These are phyloP conservation scores for Drosophila sechellia DNA, from an alignment of 1,140 invertebrate genomes.

Conservation along the genomic window DNA sequence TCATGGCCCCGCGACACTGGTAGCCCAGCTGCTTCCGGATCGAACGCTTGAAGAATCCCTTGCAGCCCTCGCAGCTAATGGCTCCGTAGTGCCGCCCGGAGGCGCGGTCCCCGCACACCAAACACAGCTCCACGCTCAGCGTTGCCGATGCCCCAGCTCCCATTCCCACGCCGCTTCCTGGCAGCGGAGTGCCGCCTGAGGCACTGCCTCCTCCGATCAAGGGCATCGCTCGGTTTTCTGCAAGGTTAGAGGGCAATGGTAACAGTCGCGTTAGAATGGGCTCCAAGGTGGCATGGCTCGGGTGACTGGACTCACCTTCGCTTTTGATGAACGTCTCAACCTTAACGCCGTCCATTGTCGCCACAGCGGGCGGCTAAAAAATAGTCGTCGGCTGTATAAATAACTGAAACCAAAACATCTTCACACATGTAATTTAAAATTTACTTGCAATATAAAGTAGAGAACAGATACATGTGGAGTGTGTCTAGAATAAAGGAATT, in stretches of 20 bases:
- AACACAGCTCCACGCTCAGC: slow-evolving; percentile 91
- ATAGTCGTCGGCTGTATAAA: slow-evolving; percentile 5
- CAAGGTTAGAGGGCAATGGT: slow-evolving; percentile 41
- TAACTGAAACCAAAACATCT: background rate
- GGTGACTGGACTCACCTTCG: slow-evolving; percentile 61
- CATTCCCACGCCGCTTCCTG: slow-evolving; percentile 44
- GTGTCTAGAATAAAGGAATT: too few species aligned
- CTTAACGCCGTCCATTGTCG: slow-evolving; percentile 58
- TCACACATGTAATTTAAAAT: background rate
- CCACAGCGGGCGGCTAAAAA: slow-evolving; percentile 1
- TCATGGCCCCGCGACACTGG: slow-evolving; percentile 96
- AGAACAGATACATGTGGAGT: too few species aligned
- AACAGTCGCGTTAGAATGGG: slow-evolving; percentile 8
- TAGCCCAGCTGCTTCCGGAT: slow-evolving; percentile 98
- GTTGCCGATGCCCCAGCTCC: slow-evolving; percentile 56
- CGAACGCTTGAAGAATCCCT: slow-evolving; percentile 96
- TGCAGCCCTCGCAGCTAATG: slow-evolving; percentile 96
- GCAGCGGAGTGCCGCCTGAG: slow-evolving; percentile 40
- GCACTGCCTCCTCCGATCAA: slow-evolving; percentile 40
- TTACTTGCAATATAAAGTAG: too few species aligned
- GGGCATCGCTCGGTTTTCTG: slow-evolving; percentile 60
- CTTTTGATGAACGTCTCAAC: slow-evolving; percentile 77
- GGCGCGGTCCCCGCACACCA: slow-evolving; percentile 97
- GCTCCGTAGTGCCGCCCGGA: slow-evolving; percentile 97
- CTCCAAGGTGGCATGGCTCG: slow-evolving; percentile 53